Conservation (phyloP, 92 coral and sea anemone species). For the Phenganax marumi region DNA sequence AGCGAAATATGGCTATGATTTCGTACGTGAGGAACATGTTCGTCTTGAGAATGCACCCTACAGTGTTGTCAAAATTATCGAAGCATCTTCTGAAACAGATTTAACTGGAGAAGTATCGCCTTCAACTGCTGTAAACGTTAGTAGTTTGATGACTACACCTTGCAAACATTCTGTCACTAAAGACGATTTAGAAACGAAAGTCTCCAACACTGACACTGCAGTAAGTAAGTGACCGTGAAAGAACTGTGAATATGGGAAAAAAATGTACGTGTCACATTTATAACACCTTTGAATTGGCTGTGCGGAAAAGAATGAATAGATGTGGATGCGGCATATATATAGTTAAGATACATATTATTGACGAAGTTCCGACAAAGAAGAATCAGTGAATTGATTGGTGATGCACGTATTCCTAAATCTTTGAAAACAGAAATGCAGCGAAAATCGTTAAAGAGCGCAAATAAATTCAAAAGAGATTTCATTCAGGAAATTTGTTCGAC, state of each 20-base stretch:
- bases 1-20: slow-evolving; percentile 78
- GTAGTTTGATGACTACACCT: too few species aligned
- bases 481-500: too few species aligned
- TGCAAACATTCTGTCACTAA: background rate
- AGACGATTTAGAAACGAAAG: too few species aligned
- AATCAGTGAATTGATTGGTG: background rate
- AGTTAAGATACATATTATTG: background rate
- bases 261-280: background rate
- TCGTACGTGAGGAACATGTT: slow-evolving; percentile 68
- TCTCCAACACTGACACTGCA: too few species aligned
- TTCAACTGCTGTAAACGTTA: background rate
- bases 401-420: background rate
- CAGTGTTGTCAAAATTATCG: slow-evolving; percentile 72
- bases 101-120: background rate
- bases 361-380: background rate
- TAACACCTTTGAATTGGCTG: background rate
- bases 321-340: background rate
- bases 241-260: background rate
- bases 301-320: too few species aligned
- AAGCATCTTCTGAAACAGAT: slow-evolving; percentile 13
- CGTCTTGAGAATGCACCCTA: slow-evolving; percentile 57
- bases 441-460: too few species aligned
- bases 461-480: too few species aligned
- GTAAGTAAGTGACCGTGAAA: background rate
- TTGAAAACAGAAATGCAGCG: too few species aligned